phyloP scores from a whole-genome alignment of 1,140 invertebrate genomes.

The Himalopsyche phryganea region DNA sequence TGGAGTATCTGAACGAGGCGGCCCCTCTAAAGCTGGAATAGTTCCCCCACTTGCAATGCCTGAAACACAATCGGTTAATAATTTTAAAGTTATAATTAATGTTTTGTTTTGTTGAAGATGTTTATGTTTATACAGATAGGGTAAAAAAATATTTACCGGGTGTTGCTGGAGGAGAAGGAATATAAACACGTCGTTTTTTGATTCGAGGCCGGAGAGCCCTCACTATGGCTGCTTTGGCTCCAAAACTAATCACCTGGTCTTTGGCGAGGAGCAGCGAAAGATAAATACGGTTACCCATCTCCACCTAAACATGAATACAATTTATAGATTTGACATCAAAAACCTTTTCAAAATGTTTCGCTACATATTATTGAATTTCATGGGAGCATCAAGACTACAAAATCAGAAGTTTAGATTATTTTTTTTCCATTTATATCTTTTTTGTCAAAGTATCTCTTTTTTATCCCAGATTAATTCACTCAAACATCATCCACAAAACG shows the following conservation, averaged over 20 bases:
- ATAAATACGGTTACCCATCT: conserved; percentile 52
- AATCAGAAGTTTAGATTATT: too few relatives aligned
- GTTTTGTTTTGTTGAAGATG: too few relatives aligned
- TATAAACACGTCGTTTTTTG: conserved; percentile 72
- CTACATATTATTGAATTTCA: too few relatives aligned
- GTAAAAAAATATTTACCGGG: conserved; percentile 47
- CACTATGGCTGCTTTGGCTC: conserved; percentile 85
- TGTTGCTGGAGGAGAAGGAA: conserved; percentile 76
- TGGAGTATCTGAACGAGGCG: not conserved
- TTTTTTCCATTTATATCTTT: too few relatives aligned
- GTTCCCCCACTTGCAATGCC: too few relatives aligned
- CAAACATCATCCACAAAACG: too few relatives aligned
- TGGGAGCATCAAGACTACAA: too few relatives aligned
- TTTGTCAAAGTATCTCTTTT: too few relatives aligned
- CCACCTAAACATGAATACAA: conserved; percentile 38
- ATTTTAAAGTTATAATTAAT: too few relatives aligned
- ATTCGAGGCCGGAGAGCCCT: conserved; percentile 74
- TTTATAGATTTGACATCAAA: not conserved
- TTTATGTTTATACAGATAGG: too few relatives aligned
- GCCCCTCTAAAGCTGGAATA: conserved; percentile 4
- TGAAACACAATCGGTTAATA: too few relatives aligned
- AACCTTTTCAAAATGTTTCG: not conserved
- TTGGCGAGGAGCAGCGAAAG: conserved; percentile 69
- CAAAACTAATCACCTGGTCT: conserved; percentile 81
- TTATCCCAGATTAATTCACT: too few relatives aligned